A percentile compares a stretch with the other conserved stretches of the same genome.
Conservation (phyloP, 1,140 invertebrate genomes). For the Drosophila setifemur region DNA sequence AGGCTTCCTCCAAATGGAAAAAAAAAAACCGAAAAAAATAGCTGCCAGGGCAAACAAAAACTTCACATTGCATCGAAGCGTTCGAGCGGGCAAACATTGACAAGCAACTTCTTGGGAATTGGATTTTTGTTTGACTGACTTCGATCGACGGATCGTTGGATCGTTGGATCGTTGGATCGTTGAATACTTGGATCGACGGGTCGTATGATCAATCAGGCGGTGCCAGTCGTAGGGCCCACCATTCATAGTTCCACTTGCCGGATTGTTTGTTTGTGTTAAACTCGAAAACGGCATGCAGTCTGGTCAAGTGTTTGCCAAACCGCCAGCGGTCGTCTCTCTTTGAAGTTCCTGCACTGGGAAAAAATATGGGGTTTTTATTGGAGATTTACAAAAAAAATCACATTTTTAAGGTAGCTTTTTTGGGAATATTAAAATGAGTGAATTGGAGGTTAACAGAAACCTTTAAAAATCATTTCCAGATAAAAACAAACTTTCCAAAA, state of each 20-base stretch:
- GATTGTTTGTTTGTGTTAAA: constrained; percentile 58
- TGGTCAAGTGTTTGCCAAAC: constrained; percentile 64
- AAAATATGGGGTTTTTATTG: not conserved
- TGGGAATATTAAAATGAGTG: too few relatives aligned
- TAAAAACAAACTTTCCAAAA: too few relatives aligned
- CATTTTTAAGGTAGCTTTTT: too few relatives aligned
- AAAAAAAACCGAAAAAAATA: not conserved
- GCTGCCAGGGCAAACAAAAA: constrained; percentile 36
- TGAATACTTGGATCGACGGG: constrained; percentile 40
- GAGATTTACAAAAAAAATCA: not conserved
- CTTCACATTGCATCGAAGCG: constrained; percentile 58
- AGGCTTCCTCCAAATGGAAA: constrained; percentile 17
- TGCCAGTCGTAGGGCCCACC: constrained; percentile 27
- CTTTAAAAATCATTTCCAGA: too few relatives aligned
- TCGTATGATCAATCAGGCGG: constrained; percentile 63
- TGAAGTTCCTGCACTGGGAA: constrained; percentile 45
- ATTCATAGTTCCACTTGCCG: constrained; percentile 72
- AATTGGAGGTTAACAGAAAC: too few relatives aligned
- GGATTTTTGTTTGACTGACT: constrained; percentile 50
- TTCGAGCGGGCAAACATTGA: constrained; percentile 74
- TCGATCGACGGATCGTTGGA: constrained; percentile 35
- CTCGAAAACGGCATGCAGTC: constrained; percentile 66
- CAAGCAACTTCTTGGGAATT: constrained; percentile 75
- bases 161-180: constrained; percentile 27
- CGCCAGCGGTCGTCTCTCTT: constrained; percentile 42